Base-by-base conservation (phyloP, 2,888 invertebrate genomes). In the Augochlorella aurata region DNA sequence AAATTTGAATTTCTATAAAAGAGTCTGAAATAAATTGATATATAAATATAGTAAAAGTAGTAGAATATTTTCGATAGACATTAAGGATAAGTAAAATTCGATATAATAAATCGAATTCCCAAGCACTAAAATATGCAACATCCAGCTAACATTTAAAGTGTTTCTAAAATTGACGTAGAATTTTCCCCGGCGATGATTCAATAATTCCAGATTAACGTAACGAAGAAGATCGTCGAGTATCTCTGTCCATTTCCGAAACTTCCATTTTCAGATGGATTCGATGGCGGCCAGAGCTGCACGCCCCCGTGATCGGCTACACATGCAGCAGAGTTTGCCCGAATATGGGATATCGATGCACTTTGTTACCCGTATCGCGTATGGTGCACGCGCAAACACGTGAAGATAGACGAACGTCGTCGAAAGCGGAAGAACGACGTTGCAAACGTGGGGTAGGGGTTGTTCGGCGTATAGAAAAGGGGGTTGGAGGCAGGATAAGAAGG, bases 301-400 rank as follows among this genome's bases (percentile, higher is more conserved):
- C 69, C 58, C 54, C 49, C 49, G 72, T 47, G 65, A 29, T 70
- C 44, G 49, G 49, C n/a, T 70, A 79, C 79, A 79, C 75, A 74
- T 58, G 67, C 78, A 78, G 69, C 65, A 24, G 76, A 78, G 71
- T 79, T 74, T 72, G 47, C 83, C 73, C 38, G 38, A 38, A 4
- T 38, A 38, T 38, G 24, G 79, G 79, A 83, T 87, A 78, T 82
- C 79, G 79, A 76, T 90, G 87, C 90, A 90, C 89, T 91, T 89
- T 87, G 85, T 89, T 90, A 92, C 90, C 90, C 91, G 88, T 91
- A 91, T 92, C 92, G 89, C 88, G 88, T 83, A 85, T 72, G 83
- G 79, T 85, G 85, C 86, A 84, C 86, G 86, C 85, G 80, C 84
- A 86, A 85, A 83, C 84, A 88, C 75, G 79, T 61, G 79, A 77